Percentiles rank a stretch among this genome's conserved stretches.
These are phyloP conservation scores for Trachelus stipa DNA, from an alignment of 2,888 invertebrate species.

Conservation along the genomic window DNA sequence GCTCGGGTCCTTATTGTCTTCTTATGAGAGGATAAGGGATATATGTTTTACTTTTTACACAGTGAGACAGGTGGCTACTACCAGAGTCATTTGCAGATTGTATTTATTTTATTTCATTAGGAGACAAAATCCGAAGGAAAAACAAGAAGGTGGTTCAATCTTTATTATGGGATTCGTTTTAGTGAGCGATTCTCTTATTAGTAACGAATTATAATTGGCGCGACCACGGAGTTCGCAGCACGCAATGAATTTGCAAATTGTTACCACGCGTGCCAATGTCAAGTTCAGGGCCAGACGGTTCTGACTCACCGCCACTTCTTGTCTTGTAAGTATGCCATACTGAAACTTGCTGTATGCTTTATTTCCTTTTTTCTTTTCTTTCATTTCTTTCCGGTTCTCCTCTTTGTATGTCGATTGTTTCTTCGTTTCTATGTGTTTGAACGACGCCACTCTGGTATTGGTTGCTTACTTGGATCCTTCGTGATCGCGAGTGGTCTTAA, in stretches of 20 bases:
- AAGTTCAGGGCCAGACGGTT: constrained; percentile 39
- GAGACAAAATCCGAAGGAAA: background rate
- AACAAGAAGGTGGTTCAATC: background rate
- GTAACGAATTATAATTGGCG: background rate
- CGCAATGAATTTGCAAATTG: constrained; percentile 40
- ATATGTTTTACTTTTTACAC: background rate
- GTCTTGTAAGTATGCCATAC: constrained; percentile 6
- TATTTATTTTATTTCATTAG: background rate
- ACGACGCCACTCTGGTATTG: background rate
- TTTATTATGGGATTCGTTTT: background rate
- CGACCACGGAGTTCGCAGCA: constrained; percentile 10
- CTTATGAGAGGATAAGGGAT: background rate
- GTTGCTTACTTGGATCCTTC: background rate
- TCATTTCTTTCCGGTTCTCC: background rate
- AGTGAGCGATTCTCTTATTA: background rate
- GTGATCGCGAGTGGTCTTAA: background rate
- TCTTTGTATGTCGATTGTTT: background rate
- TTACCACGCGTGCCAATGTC: constrained; percentile 33
- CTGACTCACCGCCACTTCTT: constrained; percentile 35
- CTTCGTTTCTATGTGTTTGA: background rate
- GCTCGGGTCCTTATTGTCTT: background rate
- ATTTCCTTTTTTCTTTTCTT: background rate
- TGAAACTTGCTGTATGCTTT: background rate
- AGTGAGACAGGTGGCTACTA: background rate
- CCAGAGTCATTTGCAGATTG: background rate